phyloP scores from a whole-genome alignment of 1,140 invertebrate genomes.

The Brachionus sp. region DNA sequence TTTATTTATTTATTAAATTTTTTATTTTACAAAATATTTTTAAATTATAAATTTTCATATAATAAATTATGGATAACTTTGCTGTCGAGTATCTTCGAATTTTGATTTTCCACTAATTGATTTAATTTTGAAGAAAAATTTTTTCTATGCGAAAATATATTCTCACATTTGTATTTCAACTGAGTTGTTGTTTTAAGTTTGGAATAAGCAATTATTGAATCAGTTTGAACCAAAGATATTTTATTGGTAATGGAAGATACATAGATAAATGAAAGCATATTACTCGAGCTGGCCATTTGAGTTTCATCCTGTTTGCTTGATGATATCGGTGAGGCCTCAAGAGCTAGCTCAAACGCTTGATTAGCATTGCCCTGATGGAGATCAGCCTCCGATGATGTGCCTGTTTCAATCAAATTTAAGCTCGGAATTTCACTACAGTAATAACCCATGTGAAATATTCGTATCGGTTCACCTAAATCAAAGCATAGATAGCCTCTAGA shows the following conservation, averaged over 20 bases:
- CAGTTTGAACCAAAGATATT: conserved; percentile 15
- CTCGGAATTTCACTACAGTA: conserved; percentile 22
- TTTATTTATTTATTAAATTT: no score
- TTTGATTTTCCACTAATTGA: neutral
- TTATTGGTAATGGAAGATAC: conserved; percentile 25
- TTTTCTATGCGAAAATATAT: conserved; percentile 39
- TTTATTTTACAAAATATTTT: no score
- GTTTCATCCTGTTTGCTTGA: neutral
- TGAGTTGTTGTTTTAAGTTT: neutral
- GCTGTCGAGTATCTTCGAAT: neutral
- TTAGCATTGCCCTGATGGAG: neutral
- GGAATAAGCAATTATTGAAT: conserved; percentile 8
- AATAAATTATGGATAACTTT: conserved; percentile 7
- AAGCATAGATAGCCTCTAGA: conserved; percentile 13
- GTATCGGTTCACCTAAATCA: conserved; percentile 31
- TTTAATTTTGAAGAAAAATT: conserved; percentile 4
- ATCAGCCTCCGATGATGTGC: conserved; percentile 15
- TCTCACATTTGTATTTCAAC: conserved; percentile 15
- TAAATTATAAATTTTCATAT: neutral
- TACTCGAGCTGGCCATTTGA: neutral
- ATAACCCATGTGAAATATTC: conserved; percentile 27
- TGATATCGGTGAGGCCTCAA: neutral
- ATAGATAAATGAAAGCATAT: conserved; percentile 12
- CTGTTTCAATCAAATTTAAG: conserved; percentile 8
- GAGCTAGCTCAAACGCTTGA: conserved; percentile 16